Evolutionary conservation across 2,888 invertebrate genomes (phyloP), one percentile per base, ranked within the genome.

Genomic region (Crocallis elinguaria): DNA sequence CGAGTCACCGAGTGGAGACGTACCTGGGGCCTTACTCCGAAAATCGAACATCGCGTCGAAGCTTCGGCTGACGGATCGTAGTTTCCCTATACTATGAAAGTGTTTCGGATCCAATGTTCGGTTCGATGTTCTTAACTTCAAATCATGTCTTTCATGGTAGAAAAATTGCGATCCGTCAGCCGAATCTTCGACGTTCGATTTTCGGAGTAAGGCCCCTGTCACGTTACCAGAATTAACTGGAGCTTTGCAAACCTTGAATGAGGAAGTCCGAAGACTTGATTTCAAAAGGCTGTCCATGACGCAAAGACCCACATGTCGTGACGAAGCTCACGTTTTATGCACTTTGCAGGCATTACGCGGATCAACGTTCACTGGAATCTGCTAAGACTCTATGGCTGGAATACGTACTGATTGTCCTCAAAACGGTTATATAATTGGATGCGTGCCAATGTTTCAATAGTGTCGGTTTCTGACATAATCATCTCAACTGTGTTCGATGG

Each of bases 341-440:
- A n/a, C n/a, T n/a, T n/a, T 11, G 13, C 4, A 29, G 29, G 17
- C 32, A 42, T 32, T 33, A 33, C n/a, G 43, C 17, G 30, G 27
- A 32, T 27, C 39, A 32, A 45, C 49, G 32, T 32, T 45, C 41
- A 44, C 41, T 29, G 25, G 35, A 42, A 36, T 17, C 19, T 38
- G 16, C 8, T 6, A 6, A 43, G 29, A 39, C 35, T 21, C 41
- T 29, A 35, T 25, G 41, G 30, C 42, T 35, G 9, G 30, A 42
- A 21, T 49, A 49, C 46, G 39, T 30, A 49, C 16, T n/a, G 37
- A 54, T 49, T 19, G 46, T 37, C 39, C 51, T 52, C 43, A 43
- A 56, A 51, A 19, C 27, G 21, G 41, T 58, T 60, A 49, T 60
- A 49, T 45, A 53, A 63, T 61, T 57, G 60, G 58, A 49, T 46